These are phyloP conservation scores for Anoura caudifer DNA, from an alignment of 2,113 vertebrate species.

Conservation along the genomic window DNA sequence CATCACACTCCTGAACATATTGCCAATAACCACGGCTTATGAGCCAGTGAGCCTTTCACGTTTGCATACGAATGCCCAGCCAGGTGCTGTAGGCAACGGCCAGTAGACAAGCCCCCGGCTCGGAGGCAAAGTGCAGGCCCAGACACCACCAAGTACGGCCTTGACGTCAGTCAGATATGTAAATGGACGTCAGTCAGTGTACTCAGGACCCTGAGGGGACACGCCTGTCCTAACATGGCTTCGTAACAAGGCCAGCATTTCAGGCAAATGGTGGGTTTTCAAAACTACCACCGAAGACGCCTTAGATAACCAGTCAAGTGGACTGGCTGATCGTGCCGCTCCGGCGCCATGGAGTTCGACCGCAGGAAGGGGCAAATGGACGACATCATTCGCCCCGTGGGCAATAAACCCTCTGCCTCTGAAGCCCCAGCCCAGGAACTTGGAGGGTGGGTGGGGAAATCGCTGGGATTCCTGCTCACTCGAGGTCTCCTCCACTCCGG, in stretches of 20 bases:
- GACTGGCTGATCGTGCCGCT: fast-evolving
- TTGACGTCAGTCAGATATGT: not conserved
- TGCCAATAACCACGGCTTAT: not conserved
- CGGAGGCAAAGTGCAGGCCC: not conserved
- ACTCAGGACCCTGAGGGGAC: not conserved
- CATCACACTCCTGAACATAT: not conserved
- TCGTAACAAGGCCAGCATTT: not conserved
- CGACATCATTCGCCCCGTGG: fast-evolving
- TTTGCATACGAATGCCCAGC: not conserved
- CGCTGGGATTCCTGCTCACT: not conserved
- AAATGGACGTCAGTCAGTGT: fast-evolving
- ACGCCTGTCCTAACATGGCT: not conserved
- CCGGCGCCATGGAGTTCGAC: not conserved
- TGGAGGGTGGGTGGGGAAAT: not conserved
- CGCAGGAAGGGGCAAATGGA: not conserved
- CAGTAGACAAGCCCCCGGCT: not conserved
- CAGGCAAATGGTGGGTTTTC: not conserved
- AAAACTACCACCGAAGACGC: not conserved
- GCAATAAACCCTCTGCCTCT: not conserved
- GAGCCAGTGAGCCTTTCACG: not conserved
- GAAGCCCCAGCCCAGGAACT: not conserved
- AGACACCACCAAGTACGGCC: not conserved
- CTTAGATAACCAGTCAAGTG: not conserved
- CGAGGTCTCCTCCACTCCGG: not conserved
- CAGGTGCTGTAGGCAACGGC: not conserved